Evolutionary conservation across 2,113 vertebrate species (phyloP), one percentile per base, ranked within the genome.

Genomic region (Sorex araneus): DNA sequence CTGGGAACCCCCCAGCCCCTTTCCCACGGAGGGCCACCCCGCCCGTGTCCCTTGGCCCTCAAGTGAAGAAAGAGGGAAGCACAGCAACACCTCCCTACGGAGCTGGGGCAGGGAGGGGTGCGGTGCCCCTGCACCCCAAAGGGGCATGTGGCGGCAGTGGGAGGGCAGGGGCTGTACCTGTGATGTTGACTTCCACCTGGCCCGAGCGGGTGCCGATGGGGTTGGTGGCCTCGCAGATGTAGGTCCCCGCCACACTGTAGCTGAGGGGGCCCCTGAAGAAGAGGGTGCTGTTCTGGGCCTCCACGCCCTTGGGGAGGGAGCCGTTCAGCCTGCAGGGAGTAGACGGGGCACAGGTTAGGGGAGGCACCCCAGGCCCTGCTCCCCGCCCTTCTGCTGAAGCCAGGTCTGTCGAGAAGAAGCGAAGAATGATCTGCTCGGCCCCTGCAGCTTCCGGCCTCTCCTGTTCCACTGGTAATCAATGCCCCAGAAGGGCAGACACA

Each of bases 171-270:
- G 45, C 15, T 98, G 97, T 99, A 99, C 99, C 99, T 97, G 99
- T 99, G 96, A 99, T 98, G 97, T 99, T 99, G 97, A 99, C 99
- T 57, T 99, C 99, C 97, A 99, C 99, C 89, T 98, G 96, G 93
- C 99, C 99, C 0, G 99, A 99, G 66, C 99, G 99, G 0, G 99
- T 99, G 28, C 99, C 99, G 12, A 99, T 99, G 96, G 98, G 96
- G 8, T 99, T 99, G 97, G 98, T 99, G 28, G 99, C 99, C 74
- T 99, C 98, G 0, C 99, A 99, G 94, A 99, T 95, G 28, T 99
- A 99, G 0, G 98, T 99, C 77, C 99, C 99, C 0, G 98, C 98
- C 87, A 99, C 94, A 69, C 98, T 99, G 54, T 99, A 98, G 95
- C 98, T 98, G 95, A 99, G 98, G 0, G 98, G 98, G 2, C 98